Evolutionary conservation across 2,797 vertebrate species (phyloP).

Genomic region (Microhierax caerulescens): DNA sequence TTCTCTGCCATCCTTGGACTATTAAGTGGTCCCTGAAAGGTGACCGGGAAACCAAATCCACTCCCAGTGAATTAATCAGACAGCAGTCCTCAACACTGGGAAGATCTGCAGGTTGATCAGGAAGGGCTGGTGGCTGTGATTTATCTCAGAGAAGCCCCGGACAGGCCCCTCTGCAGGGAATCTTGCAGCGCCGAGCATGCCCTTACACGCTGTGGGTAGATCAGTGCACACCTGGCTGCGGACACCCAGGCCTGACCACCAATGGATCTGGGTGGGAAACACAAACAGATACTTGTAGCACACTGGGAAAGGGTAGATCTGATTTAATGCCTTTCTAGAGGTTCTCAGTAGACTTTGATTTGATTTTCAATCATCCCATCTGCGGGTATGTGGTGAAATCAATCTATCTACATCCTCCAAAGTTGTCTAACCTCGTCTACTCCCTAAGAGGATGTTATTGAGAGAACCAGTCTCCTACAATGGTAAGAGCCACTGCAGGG

Average conservation of each 20-base stretch:
- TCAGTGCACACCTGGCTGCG: not conserved
- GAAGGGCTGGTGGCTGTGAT: not conserved
- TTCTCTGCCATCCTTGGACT: not conserved
- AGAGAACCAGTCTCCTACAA: not conserved
- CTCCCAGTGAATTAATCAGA: not conserved
- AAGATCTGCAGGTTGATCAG: not conserved
- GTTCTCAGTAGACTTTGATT: not conserved
- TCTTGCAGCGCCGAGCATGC: accelerated
- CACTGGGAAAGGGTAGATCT: not conserved
- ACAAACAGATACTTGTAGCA: not conserved
- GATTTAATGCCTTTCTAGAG: not conserved
- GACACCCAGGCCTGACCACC: not conserved
- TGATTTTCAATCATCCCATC: not conserved
- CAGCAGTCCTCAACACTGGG: not conserved
- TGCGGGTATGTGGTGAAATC: not conserved
- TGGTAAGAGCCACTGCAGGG: not conserved
- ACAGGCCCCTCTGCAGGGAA: not conserved
- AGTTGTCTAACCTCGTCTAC: not conserved
- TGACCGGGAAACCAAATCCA: not conserved
- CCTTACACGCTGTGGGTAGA: not conserved
- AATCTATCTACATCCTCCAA: not conserved
- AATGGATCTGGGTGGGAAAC: not conserved
- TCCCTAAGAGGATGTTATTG: not conserved
- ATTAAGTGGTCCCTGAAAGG: not conserved
- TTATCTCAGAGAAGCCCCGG: not conserved